These are phyloP conservation scores for Lepidocyrtoides sp. DNA, from an alignment of 2,888 invertebrate genomes.

Conservation along the genomic window DNA sequence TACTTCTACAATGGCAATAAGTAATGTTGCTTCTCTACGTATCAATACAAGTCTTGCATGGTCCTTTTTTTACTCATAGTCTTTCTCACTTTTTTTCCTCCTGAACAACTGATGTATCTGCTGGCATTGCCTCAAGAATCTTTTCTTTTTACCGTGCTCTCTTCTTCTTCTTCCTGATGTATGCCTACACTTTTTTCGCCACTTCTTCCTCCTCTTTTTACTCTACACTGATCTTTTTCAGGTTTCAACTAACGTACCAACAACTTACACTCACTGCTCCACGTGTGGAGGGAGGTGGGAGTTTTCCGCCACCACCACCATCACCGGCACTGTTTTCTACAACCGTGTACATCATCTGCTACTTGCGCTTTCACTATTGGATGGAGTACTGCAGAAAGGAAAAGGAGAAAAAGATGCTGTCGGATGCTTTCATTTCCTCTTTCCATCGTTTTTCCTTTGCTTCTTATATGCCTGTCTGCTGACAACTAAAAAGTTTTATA, in stretches of 20 bases:
- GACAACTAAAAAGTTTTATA: constrained; percentile 21
- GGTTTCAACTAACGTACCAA: not conserved
- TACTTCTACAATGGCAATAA: constrained; percentile 28
- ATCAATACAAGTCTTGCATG: not conserved
- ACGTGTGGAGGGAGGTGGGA: constrained; percentile 10
- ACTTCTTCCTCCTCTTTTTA: not conserved
- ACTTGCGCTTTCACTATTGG: not conserved
- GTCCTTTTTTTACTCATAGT: constrained; percentile 10
- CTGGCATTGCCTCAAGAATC: constrained; percentile 70
- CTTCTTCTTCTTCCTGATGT: not conserved
- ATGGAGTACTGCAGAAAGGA: not conserved
- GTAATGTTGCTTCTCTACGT: not conserved
- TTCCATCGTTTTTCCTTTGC: constrained; percentile 46
- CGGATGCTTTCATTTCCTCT: constrained; percentile 76
- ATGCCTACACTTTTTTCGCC: not conserved
- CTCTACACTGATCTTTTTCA: not conserved
- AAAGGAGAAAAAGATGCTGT: constrained; percentile 62
- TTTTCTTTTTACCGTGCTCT: not conserved
- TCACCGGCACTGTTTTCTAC: not conserved
- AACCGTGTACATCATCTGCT: not conserved
- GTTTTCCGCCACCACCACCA: not conserved
- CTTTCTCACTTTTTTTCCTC: constrained; percentile 6
- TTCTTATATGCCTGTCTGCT: not conserved
- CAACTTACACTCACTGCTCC: no score
- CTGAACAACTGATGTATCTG: constrained; percentile 41